A percentile compares a stretch with the other conserved stretches of the same genome.
Conservation (phyloP, 2,113 vertebrate species). For the Campylomormyrus numenius region DNA sequence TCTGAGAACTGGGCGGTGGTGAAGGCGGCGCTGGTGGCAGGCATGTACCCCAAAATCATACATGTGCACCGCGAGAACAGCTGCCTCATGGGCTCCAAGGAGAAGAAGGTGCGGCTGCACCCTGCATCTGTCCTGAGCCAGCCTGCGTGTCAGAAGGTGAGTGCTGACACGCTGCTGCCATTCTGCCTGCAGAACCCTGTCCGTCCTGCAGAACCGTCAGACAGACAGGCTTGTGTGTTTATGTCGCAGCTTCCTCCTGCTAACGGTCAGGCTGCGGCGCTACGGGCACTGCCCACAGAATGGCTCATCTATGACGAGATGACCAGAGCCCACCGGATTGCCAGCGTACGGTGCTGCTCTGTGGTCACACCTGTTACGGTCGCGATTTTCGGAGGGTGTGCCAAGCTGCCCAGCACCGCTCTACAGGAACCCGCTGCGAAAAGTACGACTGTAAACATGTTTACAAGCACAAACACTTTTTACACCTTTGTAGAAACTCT, state of each 20-base stretch:
- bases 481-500: neutral
- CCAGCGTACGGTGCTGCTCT: conserved; percentile 82
- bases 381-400: conserved; percentile 76
- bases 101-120: conserved; percentile 83
- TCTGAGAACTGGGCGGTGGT: conserved; percentile 95
- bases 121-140: conserved; percentile 81
- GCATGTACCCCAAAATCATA: conserved; percentile 88
- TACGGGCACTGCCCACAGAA: conserved; percentile 73
- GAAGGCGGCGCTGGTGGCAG: conserved; percentile 85
- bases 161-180: neutral
- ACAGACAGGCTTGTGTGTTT: neutral
- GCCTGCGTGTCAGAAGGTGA: conserved; percentile 77
- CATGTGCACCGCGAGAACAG: conserved; percentile 67
- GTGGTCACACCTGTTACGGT: conserved; percentile 74
- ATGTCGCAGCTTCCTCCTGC: conserved; percentile 63
- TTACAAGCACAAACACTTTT: neutral
- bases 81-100: conserved; percentile 62
- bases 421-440: conserved; percentile 59
- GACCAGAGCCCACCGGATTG: conserved; percentile 74
- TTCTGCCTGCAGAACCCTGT: no score
- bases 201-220: neutral
- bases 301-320: conserved; percentile 96
- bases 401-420: conserved; percentile 66
- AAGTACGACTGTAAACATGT: conserved; percentile 43
- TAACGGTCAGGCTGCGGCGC: conserved; percentile 64